Base-by-base conservation (phyloP, 2,888 invertebrate species). In the Strigamia maritima region DNA sequence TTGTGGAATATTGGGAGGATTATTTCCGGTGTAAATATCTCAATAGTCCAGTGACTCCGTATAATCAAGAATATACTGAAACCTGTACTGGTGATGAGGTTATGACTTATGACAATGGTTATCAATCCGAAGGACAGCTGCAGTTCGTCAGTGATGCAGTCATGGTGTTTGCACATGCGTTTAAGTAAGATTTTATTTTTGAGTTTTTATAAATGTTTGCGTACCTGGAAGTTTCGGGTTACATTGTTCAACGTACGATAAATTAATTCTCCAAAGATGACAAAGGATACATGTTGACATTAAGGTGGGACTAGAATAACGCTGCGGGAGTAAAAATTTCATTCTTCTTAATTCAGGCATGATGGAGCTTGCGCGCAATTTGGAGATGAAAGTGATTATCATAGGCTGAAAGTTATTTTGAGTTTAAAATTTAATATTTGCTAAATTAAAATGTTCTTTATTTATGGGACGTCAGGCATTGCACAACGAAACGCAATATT, bases 111-210 rank as follows among this genome's bases (percentile, higher is more conserved):
- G 89, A 92, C 80, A 92, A 93, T 84, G 94, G 94, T 0, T 83
- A 83, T 78, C 92, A 92, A 83, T 94, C 95, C 83, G 97, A 98
- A 86, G 92, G 94, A 82, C 97, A 97, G 86, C 88, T 98, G 82
- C 97, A 98, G 87, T 98, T 97, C 86, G 97, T 98, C 38, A 95
- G 95, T 40, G 97, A 98, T 85, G 96, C 97, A 24, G 96, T 97
- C 0, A 91, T 97, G 92, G 94, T 97, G 0, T 97, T 97, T 86
- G 97, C 95, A 0, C 92, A 94, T 84, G 96, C 97, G n/a, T 84
- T 88, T 79, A 86, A 85, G 85, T 84, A 81, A 78, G 75, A 31
- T n/a, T 70, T 19, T 19, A 2, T 19, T n/a, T 16, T 2, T n/a
- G 19, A 24, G 1, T 70, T 19, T 14, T 19, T 1, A 22, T 24